Evolutionary conservation across 1,140 invertebrate genomes (phyloP).

Genomic region (Teleogryllus occipitalis): DNA sequence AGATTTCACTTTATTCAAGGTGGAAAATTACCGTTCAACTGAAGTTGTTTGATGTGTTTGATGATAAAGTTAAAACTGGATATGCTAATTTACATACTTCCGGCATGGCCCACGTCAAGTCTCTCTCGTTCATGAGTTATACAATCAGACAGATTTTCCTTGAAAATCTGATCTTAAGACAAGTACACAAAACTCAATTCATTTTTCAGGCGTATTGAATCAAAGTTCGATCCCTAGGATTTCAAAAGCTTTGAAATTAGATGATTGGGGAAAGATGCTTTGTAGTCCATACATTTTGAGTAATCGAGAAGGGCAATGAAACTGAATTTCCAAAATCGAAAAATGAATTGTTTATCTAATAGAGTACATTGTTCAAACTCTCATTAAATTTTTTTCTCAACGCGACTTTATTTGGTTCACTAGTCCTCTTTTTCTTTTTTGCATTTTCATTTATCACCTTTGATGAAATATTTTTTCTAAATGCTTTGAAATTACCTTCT

Average conservation of each 20-base stretch:
- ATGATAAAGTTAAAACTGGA: neutral
- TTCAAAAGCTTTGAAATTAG: neutral
- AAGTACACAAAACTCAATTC: neutral
- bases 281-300: slow-evolving; percentile 8
- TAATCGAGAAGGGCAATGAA: neutral
- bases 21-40: neutral
- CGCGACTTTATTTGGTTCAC: neutral
- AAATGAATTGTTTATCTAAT: neutral
- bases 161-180: neutral
- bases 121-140: neutral
- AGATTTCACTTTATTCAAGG: neutral
- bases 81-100: neutral
- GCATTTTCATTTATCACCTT: neutral
- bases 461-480: neutral
- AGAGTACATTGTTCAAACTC: neutral
- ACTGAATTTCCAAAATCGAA: neutral
- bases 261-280: neutral
- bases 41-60: neutral
- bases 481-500: neutral
- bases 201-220: neutral
- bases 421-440: neutral
- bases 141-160: neutral
- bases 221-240: neutral
- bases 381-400: neutral
- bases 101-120: neutral